Conservation (phyloP, 1,140 invertebrate species). For the Ips typographus region DNA sequence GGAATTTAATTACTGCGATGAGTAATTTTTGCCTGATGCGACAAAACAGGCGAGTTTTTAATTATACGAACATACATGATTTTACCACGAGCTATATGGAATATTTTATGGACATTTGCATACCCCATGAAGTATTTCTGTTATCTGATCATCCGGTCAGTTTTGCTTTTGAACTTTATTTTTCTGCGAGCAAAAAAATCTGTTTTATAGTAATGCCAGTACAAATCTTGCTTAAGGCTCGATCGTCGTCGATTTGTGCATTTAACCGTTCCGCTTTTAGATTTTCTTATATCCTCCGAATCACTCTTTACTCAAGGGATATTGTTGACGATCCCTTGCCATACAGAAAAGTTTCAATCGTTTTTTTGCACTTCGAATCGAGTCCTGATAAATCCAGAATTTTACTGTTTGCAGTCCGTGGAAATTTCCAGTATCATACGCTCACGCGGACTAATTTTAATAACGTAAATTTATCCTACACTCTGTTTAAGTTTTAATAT, state of each 20-base stretch:
- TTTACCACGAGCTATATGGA: too few species aligned
- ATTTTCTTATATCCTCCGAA: not conserved
- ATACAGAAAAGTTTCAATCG: not conserved
- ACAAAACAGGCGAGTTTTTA: not conserved
- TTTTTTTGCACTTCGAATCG: not conserved
- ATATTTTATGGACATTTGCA: too few species aligned
- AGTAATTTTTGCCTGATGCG: not conserved
- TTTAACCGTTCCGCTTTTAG: not conserved
- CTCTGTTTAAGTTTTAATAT: not conserved
- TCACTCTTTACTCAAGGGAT: not conserved
- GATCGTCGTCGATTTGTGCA: not conserved
- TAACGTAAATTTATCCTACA: slow-evolving; percentile 5
- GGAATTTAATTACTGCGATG: slow-evolving; percentile 4
- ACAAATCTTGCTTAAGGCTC: too few species aligned
- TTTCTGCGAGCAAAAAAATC: too few species aligned
- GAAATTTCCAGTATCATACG: slow-evolving; percentile 6
- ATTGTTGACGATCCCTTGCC: not conserved
- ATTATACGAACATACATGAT: not conserved
- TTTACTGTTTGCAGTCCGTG: not conserved
- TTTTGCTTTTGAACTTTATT: too few species aligned
- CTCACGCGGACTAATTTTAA: not conserved
- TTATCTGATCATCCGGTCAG: too few species aligned
- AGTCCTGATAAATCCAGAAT: not conserved
- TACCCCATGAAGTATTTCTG: too few species aligned
- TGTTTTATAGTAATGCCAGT: too few species aligned